A percentile compares a stretch with the other conserved stretches of the same genome.
These are phyloP conservation scores for Carassius auratus DNA, from an alignment of 2,113 vertebrate genomes.

Conservation along the genomic window DNA sequence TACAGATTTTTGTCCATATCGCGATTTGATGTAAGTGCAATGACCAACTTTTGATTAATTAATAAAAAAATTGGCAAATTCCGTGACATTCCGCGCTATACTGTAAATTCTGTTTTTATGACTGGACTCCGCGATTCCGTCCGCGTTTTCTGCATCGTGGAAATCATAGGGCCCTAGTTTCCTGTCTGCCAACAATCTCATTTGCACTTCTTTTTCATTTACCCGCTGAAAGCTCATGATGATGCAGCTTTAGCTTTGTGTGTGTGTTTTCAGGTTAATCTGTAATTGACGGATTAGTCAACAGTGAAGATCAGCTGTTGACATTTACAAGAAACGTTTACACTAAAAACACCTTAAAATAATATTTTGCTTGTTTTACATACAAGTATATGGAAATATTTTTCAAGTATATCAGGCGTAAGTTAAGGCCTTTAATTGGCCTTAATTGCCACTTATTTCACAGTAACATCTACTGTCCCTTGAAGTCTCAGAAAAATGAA, in stretches of 20 bases:
- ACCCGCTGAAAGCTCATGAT: neutral
- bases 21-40: too few species aligned
- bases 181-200: neutral
- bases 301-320: constrained; percentile 28
- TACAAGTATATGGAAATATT: neutral
- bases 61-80: too few species aligned
- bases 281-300: constrained; percentile 44
- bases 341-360: neutral
- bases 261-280: constrained; percentile 39
- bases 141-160: too few species aligned
- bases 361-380: neutral
- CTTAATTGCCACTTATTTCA: neutral
- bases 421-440: neutral
- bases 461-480: neutral
- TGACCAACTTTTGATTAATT: too few species aligned
- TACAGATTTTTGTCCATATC: too few species aligned
- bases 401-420: neutral
- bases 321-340: constrained; percentile 16
- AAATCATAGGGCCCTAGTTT: too few species aligned
- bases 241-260: constrained; percentile 11
- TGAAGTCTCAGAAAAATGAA: neutral
- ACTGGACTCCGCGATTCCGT: too few species aligned
- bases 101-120: too few species aligned
- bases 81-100: too few species aligned
- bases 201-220: neutral